Base-by-base conservation (phyloP, 1,140 invertebrate species). In the Batillaria attramentaria region DNA sequence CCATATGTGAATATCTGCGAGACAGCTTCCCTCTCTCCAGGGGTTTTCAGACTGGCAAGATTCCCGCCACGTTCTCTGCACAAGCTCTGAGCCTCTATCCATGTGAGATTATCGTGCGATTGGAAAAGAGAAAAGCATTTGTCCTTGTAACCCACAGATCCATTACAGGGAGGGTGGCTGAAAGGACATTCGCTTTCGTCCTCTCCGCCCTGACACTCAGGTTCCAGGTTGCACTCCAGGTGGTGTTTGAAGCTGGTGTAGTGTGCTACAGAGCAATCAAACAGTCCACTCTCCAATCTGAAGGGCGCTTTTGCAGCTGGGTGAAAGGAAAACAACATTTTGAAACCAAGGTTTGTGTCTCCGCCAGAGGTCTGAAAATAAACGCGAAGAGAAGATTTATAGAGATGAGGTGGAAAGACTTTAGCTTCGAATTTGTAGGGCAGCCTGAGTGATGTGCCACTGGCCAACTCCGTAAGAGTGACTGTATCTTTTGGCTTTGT, bases 131-230 rank as follows among this genome's bases (percentile, higher is more conserved):
- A 8, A 20, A 35, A 65, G 31, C 62, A 65, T 33, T 35, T 31
- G n/a, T 33, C 24, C 8, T 20, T 10, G 24, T 35, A 33, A 2
- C 31, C 10, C 31, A 65, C 31, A 8, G 5, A 5, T 16, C 62
- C 62, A 28, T 65, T 6, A 65, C 62, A 65, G 2, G 33, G 6
- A 65, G 62, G 2, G 37, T 35, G 33, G 62, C 62, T 65, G 28
- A 33, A 65, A 3, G 62, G 62, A 65, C 62, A 65, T 31, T 65
- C 62, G 10, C 8, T 65, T 65, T 65, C 62, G 37, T 65, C 62
- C 31, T 35, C 31, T 31, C 62, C 28, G 37, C 37, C 62, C 24
- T 65, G 31, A 65, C 62, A 65, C 62, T 65, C 62, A 35, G 28
- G 33, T 3, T 65, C 3, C 8, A 35, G 62, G 28, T 65, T 65